Percentiles rank a stretch among this genome's conserved stretches.
These are phyloP conservation scores for Dasyprocta punctata DNA, from an alignment of 2,113 vertebrate genomes.

Conservation along the genomic window DNA sequence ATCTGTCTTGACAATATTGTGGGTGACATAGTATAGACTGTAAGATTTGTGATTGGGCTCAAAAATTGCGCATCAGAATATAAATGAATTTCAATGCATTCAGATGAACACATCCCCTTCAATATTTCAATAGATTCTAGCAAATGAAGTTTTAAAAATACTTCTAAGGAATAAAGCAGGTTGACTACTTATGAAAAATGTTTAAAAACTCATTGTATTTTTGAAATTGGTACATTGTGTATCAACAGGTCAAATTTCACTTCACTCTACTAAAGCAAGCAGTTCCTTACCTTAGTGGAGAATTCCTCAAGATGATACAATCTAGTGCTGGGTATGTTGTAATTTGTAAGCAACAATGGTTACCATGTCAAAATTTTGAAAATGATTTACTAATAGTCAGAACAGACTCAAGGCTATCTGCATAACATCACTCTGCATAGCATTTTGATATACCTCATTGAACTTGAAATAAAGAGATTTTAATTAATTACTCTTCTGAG, in stretches of 20 bases:
- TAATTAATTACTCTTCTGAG: background rate
- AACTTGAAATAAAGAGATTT: slow-evolving; percentile 41
- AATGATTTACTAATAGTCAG: slow-evolving; percentile 26
- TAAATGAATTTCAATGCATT: background rate
- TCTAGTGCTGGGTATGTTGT: background rate
- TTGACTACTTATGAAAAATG: background rate
- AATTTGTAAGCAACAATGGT: slow-evolving; percentile 23
- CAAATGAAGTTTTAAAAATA: background rate
- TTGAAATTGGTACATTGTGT: background rate
- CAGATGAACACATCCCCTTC: background rate
- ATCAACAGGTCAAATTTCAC: background rate
- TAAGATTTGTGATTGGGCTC: background rate
- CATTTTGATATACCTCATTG: background rate
- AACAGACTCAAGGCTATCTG: background rate
- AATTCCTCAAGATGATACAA: background rate
- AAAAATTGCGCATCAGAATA: background rate
- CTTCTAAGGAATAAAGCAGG: background rate
- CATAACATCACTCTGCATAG: background rate
- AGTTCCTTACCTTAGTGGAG: background rate
- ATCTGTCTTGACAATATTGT: background rate
- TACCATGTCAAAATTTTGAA: background rate
- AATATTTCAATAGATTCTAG: background rate
- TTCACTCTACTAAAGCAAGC: background rate
- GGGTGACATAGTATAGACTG: background rate
- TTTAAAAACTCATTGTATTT: slow-evolving; percentile 16